These are phyloP conservation scores for Pogona vitticeps DNA, from an alignment of 2,113 vertebrate species.

Conservation along the genomic window DNA sequence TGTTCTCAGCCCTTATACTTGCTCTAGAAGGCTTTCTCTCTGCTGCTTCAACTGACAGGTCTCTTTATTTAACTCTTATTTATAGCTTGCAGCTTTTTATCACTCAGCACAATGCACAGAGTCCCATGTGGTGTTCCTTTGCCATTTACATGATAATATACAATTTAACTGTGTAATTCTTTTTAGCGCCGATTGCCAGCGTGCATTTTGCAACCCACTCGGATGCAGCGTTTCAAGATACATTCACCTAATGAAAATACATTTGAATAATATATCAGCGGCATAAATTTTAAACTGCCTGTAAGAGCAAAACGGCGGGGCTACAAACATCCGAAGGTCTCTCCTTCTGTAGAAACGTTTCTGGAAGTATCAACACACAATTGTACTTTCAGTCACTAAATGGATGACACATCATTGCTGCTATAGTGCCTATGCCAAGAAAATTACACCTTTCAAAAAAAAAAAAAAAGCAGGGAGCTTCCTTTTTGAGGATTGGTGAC, in stretches of 20 bases:
- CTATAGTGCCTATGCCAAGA: slow-evolving; percentile 34
- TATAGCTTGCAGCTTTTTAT: slow-evolving; percentile 70
- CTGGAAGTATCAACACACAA: slow-evolving; percentile 27
- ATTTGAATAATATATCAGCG: slow-evolving; percentile 58
- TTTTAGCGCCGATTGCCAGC: slow-evolving; percentile 36
- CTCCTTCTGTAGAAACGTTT: slow-evolving; percentile 44
- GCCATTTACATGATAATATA: slow-evolving; percentile 64
- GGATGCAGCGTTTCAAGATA: slow-evolving; percentile 21
- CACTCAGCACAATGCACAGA: slow-evolving; percentile 61
- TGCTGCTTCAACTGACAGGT: slow-evolving; percentile 59
- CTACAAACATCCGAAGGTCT: slow-evolving; percentile 29
- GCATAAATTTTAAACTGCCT: slow-evolving; percentile 44
- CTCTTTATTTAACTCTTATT: slow-evolving; percentile 69
- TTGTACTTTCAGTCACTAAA: slow-evolving; percentile 37
- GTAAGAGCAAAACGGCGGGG: slow-evolving; percentile 38
- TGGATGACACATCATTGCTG: slow-evolving; percentile 46
- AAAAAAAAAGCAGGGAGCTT: slow-evolving; percentile 25
- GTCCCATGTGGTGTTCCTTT: slow-evolving; percentile 59
- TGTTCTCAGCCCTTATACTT: slow-evolving; percentile 25
- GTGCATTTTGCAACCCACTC: slow-evolving; percentile 30
- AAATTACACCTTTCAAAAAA: slow-evolving; percentile 58
- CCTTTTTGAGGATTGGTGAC: slow-evolving; percentile 45
- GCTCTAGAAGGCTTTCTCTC: slow-evolving; percentile 58
- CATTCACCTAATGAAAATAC: slow-evolving; percentile 59
- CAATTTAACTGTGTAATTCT: slow-evolving; percentile 63